phyloP scores from a whole-genome alignment of 2,113 vertebrate genomes.

The Rutilus rutilus region DNA sequence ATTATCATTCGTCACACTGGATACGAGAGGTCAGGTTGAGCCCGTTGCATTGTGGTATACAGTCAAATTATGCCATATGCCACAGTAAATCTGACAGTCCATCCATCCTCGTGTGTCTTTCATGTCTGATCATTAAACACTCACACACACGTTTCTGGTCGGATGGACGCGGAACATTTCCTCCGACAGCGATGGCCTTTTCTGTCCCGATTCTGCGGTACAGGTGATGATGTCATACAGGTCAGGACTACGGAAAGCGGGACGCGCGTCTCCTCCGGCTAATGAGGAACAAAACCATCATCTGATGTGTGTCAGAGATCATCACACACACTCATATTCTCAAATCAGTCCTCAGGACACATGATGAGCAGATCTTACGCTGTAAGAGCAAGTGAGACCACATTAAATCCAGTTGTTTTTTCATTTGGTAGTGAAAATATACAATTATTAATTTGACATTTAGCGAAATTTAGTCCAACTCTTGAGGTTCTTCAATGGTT shows the following conservation, averaged over 20 bases:
- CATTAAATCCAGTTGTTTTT: not conserved
- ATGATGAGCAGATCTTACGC: not conserved
- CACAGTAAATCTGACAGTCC: not conserved
- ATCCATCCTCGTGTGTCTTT: not conserved
- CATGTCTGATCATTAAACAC: not conserved
- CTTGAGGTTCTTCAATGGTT: not conserved
- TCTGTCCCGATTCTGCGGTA: no score
- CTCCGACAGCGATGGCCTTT: conserved; percentile 17
- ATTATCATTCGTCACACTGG: not conserved
- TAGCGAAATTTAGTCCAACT: not conserved
- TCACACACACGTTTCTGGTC: not conserved
- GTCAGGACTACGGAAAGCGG: not conserved
- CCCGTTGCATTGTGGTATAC: not conserved
- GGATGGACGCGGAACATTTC: not conserved
- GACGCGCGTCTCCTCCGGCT: not conserved
- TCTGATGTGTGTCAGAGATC: not conserved
- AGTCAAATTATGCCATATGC: not conserved
- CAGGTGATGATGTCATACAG: conserved; percentile 15
- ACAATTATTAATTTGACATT: not conserved
- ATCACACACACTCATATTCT: not conserved
- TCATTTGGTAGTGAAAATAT: not conserved
- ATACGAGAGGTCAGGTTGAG: not conserved
- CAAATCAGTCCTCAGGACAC: not conserved
- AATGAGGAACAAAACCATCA: not conserved
- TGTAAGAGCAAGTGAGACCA: not conserved